Evolutionary conservation across 2,113 vertebrate genomes (phyloP), one percentile per base, ranked within the genome.

Genomic region (Taxidea taxus): DNA sequence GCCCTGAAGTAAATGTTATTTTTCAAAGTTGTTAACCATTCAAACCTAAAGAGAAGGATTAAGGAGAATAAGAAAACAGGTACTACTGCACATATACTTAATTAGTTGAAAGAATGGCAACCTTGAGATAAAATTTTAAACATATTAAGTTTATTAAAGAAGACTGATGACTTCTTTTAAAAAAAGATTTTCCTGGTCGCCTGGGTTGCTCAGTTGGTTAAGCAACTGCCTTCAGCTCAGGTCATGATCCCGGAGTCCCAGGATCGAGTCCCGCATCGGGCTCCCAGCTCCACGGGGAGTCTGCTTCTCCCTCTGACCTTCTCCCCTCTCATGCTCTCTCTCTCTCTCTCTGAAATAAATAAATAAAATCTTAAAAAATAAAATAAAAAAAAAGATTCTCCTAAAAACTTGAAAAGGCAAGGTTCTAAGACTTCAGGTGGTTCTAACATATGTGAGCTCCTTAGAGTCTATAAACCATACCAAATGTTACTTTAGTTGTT

Each of bases 61-160:
- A 90, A 95, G 37, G 31, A 94, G 25, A 94, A 54, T 74, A 84
- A 23, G 31, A 60, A 89, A 87, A 85, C 37, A 94, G 42, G 75
- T 64, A 80, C 91, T 95, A 84, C 74, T 44, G 86, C 23, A 90
- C 31, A 84, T 66, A 3, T 90, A 95, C 95, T 93, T 88, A 97
- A 91, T 94, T 95, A 86, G n/a, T 7, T 90, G 14, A 96, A 96
- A 64, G 64, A 97, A 90, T 54, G 14, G 39, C 39, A 96, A 91
- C 23, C 13, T 84, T 96, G 7, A 95, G 23, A 89, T 74, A 90
- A 84, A 81, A 88, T 74, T 74, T 91, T 81, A 44, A 84, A 90
- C 7, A 66, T 42, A 34, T 84, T 74, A 77, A 89, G 72, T 89
- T 91, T 87, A 84, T 66, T 94, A 86, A 91, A 87, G 37, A 97